Evolutionary conservation across 2,113 vertebrate genomes (phyloP).

Genomic region (Pelobates fuscus): DNA sequence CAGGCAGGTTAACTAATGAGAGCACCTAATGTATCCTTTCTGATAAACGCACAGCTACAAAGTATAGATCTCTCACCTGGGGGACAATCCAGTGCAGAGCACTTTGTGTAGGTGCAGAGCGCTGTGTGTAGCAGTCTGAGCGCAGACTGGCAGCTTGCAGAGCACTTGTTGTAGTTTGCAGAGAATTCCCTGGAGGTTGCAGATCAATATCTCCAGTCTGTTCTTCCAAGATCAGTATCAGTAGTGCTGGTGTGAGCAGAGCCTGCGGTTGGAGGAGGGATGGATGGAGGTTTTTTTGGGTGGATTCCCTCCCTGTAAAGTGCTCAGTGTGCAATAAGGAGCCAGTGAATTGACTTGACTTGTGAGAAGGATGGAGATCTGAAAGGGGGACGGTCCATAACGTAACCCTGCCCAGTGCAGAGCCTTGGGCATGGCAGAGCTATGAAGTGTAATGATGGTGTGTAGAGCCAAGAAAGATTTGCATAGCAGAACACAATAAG

Average conservation of each 20-base stretch:
- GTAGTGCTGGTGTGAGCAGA: neutral
- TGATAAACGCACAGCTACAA: neutral
- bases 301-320: neutral
- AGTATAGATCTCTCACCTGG: neutral
- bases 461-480: neutral
- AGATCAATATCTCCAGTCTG: neutral
- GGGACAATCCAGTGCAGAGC: neutral
- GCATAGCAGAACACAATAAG: neutral
- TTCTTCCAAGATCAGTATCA: neutral
- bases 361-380: constrained; percentile 2
- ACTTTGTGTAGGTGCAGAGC: too few species aligned
- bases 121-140: neutral
- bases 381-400: constrained; percentile 7
- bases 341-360: neutral
- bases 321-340: constrained; percentile 1
- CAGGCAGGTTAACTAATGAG: too few species aligned
- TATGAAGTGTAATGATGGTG: neutral
- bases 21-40: too few species aligned
- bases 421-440: neutral
- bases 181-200: neutral
- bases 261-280: neutral
- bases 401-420: constrained; percentile 23
- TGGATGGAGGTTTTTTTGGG: neutral
- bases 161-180: neutral
- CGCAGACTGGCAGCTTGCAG: neutral